Conservation (phyloP, 2,113 vertebrate genomes). For the Rhineura floridana region DNA sequence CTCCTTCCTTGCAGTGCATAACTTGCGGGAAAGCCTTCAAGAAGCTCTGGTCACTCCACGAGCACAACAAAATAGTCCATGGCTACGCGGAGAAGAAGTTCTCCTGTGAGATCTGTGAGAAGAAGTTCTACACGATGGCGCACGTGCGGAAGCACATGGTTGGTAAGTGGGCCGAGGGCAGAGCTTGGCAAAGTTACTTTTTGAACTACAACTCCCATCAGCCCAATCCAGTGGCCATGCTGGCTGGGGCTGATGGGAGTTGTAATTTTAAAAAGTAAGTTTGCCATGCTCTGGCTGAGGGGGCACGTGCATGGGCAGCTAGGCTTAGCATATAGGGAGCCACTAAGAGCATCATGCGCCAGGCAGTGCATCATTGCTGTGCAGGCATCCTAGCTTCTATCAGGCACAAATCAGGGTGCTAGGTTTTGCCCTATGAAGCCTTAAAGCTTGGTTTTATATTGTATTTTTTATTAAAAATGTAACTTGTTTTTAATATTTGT, state of each 20-base stretch:
- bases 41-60: conserved; percentile 94
- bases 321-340: neutral
- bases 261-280: too few species aligned
- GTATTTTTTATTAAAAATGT: too few species aligned
- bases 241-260: too few species aligned
- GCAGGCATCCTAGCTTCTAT: neutral
- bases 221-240: too few species aligned
- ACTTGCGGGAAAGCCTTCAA: conserved; percentile 95
- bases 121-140: conserved; percentile 98
- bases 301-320: too few species aligned
- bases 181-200: too few species aligned
- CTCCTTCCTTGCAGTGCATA: conserved; percentile 80
- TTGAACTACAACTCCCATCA: too few species aligned
- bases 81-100: conserved; percentile 95
- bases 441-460: neutral
- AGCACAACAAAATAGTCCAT: conserved; percentile 94
- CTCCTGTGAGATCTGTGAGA: conserved; percentile 95
- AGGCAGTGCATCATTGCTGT: neutral
- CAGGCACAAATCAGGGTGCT: neutral
- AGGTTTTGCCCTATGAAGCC: neutral
- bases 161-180: conserved; percentile 82
- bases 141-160: conserved; percentile 98
- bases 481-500: too few species aligned
- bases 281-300: too few species aligned
- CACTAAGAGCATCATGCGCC: neutral